phyloP scores from a whole-genome alignment of 2,888 invertebrate genomes.

The Drosophila colorata region DNA sequence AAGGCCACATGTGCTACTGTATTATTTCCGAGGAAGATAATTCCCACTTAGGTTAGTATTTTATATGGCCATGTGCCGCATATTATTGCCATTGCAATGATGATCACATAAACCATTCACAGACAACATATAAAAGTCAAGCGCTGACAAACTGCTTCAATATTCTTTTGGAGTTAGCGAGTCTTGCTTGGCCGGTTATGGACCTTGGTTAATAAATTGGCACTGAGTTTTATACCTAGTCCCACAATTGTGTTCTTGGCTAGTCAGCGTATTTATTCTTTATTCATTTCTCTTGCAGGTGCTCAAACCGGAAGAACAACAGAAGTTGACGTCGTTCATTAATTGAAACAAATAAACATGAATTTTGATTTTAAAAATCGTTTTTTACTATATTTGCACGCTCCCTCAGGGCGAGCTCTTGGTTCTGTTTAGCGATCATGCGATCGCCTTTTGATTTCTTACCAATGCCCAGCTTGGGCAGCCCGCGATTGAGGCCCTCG shows the following conservation, averaged over 20 bases:
- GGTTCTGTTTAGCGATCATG: conserved; percentile 87
- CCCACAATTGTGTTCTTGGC: neutral
- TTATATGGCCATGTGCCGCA: neutral
- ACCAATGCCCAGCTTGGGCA: conserved; percentile 95
- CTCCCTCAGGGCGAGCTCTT: conserved; percentile 82
- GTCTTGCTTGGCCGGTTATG: conserved; percentile 78
- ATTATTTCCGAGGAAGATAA: too few relatives aligned
- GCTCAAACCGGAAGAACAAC: neutral
- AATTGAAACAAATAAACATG: conserved; percentile 6
- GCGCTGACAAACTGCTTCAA: conserved; percentile 75
- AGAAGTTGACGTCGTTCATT: neutral
- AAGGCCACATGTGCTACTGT: neutral
- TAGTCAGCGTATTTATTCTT: conserved; percentile 17
- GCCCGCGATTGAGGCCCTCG: conserved; percentile 97
- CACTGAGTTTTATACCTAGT: conserved; percentile 65
- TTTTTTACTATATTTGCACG: conserved; percentile 85
- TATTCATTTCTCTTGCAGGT: conserved; percentile 30
- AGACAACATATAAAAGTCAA: conserved; percentile 80
- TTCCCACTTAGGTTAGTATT: conserved; percentile 38
- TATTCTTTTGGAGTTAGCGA: conserved; percentile 81
- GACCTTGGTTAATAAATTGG: conserved; percentile 81
- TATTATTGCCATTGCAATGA: conserved; percentile 51
- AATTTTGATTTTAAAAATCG: conserved; percentile 79
- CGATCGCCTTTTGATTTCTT: conserved; percentile 93
- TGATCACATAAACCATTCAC: conserved; percentile 84